Evolutionary conservation across 2,888 invertebrate genomes (phyloP), one percentile per base, ranked within the genome.

Genomic region (Teleiodes luculella): DNA sequence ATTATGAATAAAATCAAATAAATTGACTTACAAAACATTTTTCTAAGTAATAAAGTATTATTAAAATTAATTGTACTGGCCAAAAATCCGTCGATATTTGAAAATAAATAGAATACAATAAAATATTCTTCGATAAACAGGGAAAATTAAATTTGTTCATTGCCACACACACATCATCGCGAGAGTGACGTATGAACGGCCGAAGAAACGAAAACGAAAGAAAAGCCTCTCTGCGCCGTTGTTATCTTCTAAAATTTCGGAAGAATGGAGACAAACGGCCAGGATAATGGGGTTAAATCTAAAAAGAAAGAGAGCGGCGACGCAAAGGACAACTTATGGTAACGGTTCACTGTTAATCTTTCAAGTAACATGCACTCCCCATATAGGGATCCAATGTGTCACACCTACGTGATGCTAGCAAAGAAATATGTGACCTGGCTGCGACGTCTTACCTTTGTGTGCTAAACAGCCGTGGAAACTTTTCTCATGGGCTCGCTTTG

Each of bases 291-390:
- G 83, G 85, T 85, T 78, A 90, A 79, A 85, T 83, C 89, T 75
- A 92, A 90, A 88, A 92, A 91, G 83, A 92, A 92, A 86, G 92
- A 92, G 65, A 91, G 91, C 64, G 82, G 85, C 67, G 92, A 92
- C 66, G 86, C 82, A 74, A 91, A 92, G 85, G 93, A 93, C 73
- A 93, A 93, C 83, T 84, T 93, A 78, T 93, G 93, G 93, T 93
- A 91, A 86, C 67, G 67, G 81, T 83, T 78, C 78, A 80, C 78
- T 78, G 78, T 83, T 86, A 80, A 78, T 80, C 78, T 78, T 82
- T 73, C 72, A 72, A 70, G 72, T 82, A 80, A 80, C 86, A 80
- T 83, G 79, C 82, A 83, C 76, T 81, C 80, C 80, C 89, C 87
- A 80, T 87, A 80, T 86, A 87, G 86, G 80, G 82, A 79, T 80